phyloP scores from a whole-genome alignment of 2,888 invertebrate genomes.

The Bugula neritina region DNA sequence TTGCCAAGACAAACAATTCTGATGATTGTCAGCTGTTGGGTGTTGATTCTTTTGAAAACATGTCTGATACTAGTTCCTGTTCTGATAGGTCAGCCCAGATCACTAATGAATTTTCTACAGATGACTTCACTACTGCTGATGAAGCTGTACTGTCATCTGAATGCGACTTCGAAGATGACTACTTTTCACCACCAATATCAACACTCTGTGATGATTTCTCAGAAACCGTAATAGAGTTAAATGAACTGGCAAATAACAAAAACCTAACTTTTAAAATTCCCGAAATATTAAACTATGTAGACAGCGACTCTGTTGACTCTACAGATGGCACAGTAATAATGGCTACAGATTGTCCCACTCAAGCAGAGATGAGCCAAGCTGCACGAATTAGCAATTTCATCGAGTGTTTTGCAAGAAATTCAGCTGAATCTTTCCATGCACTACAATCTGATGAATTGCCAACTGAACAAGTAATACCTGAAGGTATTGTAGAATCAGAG shows the following conservation, averaged over 20 bases:
- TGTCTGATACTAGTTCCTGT: conserved; percentile 23
- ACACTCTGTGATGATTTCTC: neutral
- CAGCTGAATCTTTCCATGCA: neutral
- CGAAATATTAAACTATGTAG: neutral
- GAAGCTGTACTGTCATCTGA: conserved; percentile 18
- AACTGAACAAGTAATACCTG: neutral
- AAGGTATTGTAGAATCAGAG: neutral
- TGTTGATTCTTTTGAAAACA: neutral
- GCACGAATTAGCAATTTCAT: conserved; percentile 19
- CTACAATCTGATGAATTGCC: neutral
- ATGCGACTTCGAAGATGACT: neutral
- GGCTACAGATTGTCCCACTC: neutral
- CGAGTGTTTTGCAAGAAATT: conserved; percentile 11
- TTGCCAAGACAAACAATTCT: neutral
- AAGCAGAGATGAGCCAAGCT: conserved; percentile 10
- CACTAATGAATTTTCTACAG: neutral
- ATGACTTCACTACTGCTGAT: conserved; percentile 15
- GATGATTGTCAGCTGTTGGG: neutral
- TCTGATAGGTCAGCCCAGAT: conserved; percentile 9
- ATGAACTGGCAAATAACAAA: neutral
- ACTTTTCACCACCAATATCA: neutral
- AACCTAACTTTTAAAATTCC: neutral
- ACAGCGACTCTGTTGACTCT: neutral
- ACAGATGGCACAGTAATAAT: too few relatives aligned
- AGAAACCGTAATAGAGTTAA: neutral